phyloP scores from a whole-genome alignment of 2,113 vertebrate species.

The Lamprologus lemairii region DNA sequence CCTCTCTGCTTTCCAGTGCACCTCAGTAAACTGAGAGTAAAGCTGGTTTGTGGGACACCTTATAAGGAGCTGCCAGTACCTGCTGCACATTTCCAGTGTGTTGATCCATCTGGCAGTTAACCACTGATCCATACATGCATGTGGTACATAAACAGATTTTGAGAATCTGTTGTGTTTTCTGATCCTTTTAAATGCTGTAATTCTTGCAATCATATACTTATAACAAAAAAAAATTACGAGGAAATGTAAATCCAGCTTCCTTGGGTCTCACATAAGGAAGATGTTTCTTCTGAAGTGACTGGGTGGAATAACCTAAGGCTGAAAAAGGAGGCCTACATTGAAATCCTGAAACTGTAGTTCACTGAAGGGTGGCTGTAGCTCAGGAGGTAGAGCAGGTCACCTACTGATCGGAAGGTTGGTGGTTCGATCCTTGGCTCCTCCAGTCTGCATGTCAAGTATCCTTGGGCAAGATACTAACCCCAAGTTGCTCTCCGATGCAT shows the following conservation, averaged over 20 bases:
- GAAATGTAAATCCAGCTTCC: not conserved
- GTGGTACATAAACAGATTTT: not conserved
- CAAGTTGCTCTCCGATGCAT: no score
- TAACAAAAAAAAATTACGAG: not conserved
- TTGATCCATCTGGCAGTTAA: not conserved
- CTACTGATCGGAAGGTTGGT: no score
- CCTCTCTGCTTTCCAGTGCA: not conserved
- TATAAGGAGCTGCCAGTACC: not conserved
- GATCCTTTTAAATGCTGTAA: not conserved
- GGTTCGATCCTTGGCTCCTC: no score
- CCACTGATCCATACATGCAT: not conserved
- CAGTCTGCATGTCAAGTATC: no score
- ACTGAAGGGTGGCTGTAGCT: no score
- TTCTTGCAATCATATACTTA: not conserved
- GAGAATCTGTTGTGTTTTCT: not conserved
- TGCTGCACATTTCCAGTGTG: not conserved
- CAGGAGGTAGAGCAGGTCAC: no score
- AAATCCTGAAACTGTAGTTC: not conserved
- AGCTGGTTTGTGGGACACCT: not conserved
- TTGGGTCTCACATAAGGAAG: not conserved
- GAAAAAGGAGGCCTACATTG: not conserved
- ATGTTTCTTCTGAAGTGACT: not conserved
- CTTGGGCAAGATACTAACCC: no score
- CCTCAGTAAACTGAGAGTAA: not conserved
- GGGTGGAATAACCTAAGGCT: not conserved